phyloP scores from a whole-genome alignment of 1,140 invertebrate species.

The Euwallacea fornicatus region DNA sequence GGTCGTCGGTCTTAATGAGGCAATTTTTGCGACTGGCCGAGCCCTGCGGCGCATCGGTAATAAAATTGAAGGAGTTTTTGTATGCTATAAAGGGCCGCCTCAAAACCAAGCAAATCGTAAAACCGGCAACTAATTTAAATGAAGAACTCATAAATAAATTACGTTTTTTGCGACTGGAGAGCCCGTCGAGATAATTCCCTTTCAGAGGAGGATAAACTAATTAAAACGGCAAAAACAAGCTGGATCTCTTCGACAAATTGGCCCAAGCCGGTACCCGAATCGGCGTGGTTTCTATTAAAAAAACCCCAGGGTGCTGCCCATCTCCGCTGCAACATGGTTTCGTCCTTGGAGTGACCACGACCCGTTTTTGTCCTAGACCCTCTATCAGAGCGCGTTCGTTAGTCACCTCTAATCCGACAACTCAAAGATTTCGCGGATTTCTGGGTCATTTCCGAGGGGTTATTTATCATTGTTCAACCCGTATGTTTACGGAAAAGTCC shows the following conservation, averaged over 20 bases:
- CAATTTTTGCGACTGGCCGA: no score
- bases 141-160: slow-evolving; percentile 1
- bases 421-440: not conserved
- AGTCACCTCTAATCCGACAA: no score
- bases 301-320: slow-evolving; percentile 9
- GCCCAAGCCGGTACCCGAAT: not conserved
- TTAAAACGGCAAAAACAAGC: slow-evolving; percentile 6
- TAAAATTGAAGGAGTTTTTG: no score
- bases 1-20: no score
- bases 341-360: no score
- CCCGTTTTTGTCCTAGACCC: no score
- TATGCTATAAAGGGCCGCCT: no score
- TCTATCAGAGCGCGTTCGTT: no score
- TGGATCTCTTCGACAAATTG: not conserved
- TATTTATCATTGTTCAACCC: not conserved
- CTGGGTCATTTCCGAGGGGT: not conserved
- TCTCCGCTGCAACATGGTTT: no score
- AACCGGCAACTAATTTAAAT: slow-evolving; percentile 4
- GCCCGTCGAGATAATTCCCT: not conserved
- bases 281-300: slow-evolving; percentile 11
- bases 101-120: not conserved
- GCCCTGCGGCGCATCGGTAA: no score
- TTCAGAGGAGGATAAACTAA: not conserved
- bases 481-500: not conserved
- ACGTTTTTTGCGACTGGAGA: not conserved